Conservation (phyloP, 2,888 invertebrate species). For the Oscheius sp. region DNA sequence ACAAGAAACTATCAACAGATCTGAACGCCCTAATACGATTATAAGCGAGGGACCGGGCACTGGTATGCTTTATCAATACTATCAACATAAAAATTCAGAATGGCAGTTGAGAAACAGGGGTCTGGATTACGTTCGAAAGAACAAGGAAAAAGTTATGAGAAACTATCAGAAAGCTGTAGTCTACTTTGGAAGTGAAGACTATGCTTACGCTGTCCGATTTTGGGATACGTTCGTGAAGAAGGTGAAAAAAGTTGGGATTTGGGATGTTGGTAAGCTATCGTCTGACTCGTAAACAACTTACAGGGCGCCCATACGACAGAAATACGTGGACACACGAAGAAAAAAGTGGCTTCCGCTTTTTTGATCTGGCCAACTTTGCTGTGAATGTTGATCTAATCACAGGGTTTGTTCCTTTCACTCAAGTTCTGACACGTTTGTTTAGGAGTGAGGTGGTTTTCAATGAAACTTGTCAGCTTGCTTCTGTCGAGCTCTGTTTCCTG, state of each 20-base stretch:
- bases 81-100: not conserved
- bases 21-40: too few relatives aligned
- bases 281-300: not conserved
- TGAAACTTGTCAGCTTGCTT: constrained; percentile 1
- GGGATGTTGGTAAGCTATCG: constrained; percentile 15
- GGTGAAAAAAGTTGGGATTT: constrained; percentile 8
- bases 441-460: not conserved
- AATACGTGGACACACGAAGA: not conserved
- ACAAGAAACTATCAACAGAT: too few relatives aligned
- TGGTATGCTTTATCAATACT: too few relatives aligned
- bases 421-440: not conserved
- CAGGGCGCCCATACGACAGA: constrained; percentile 11
- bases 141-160: not conserved
- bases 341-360: not conserved
- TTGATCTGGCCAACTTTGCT: constrained; percentile 21
- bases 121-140: constrained; percentile 13
- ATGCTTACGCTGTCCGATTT: constrained; percentile 14
- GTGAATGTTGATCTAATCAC: constrained; percentile 1
- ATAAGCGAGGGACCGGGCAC: too few relatives aligned
- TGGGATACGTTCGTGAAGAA: constrained; percentile 10
- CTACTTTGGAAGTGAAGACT: constrained; percentile 17
- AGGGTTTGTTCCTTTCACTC: not conserved
- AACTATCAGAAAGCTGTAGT: constrained; percentile 8
- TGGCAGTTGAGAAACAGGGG: constrained; percentile 4
- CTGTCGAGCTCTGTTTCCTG: constrained; percentile 15